phyloP scores from a whole-genome alignment of 2,888 invertebrate species.

The Conistra vaccinii region DNA sequence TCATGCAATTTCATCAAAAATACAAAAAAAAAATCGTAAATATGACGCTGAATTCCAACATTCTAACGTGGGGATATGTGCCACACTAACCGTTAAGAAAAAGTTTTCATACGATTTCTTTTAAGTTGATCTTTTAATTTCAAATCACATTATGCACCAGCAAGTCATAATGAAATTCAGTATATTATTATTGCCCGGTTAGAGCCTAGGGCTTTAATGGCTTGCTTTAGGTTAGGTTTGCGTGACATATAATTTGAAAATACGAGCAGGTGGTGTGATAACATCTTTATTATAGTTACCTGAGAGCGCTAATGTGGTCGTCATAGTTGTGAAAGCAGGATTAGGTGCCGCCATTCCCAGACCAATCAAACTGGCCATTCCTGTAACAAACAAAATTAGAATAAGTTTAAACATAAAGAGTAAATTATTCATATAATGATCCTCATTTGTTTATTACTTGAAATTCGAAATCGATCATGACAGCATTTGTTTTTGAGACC shows the following conservation, averaged over 20 bases:
- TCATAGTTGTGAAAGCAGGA: slow-evolving; percentile 96
- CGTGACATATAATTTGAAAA: too few relatives aligned
- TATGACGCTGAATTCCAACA: background rate
- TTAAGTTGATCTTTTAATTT: too few relatives aligned
- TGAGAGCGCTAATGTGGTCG: slow-evolving; percentile 95
- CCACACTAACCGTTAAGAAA: background rate
- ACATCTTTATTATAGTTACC: slow-evolving; percentile 82
- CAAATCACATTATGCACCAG: too few relatives aligned
- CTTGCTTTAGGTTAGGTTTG: too few relatives aligned
- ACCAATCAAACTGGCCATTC: slow-evolving; percentile 93
- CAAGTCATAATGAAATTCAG: too few relatives aligned
- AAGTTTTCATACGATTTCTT: too few relatives aligned
- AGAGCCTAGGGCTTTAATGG: too few relatives aligned
- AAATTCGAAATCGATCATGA: background rate
- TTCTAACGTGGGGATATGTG: background rate
- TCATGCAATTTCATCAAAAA: too few relatives aligned
- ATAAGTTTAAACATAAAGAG: background rate
- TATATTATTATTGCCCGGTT: too few relatives aligned
- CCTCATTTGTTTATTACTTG: background rate
- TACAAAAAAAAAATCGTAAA: background rate
- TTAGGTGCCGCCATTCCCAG: slow-evolving; percentile 95
- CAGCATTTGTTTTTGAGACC: slow-evolving; percentile 2
- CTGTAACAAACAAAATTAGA: slow-evolving; percentile 75
- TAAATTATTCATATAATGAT: background rate
- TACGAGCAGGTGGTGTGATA: too few relatives aligned